Percentiles rank a stretch among this genome's conserved stretches.
These are phyloP conservation scores for Bombyx huttoni DNA, from an alignment of 2,888 invertebrate species.

Conservation along the genomic window DNA sequence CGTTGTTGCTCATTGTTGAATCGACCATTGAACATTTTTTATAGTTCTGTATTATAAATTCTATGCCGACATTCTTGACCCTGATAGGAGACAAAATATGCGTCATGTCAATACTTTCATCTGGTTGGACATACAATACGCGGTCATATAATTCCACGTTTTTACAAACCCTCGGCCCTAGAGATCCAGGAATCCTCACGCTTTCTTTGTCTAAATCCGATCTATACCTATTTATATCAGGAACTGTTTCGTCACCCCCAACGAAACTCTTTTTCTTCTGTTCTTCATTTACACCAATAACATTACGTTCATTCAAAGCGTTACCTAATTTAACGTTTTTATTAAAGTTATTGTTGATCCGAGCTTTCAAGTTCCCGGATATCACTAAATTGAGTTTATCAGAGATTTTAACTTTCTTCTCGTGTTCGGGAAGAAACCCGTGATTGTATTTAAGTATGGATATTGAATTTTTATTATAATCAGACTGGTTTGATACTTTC, in stretches of 20 bases:
- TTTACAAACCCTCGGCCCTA: constrained; percentile 38
- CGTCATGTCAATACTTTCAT: constrained; percentile 45
- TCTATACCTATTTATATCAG: constrained; percentile 48
- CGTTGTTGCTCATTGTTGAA: constrained; percentile 28
- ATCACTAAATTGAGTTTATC: constrained; percentile 8
- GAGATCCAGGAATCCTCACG: constrained; percentile 29
- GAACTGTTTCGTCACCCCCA: constrained; percentile 43
- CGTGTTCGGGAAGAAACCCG: constrained; percentile 32
- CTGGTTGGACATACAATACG: constrained; percentile 43
- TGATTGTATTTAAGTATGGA: constrained; percentile 50
- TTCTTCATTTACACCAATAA: constrained; percentile 34
- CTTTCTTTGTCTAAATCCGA: constrained; percentile 32
- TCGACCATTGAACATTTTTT: constrained; percentile 48
- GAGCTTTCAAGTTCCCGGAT: constrained; percentile 8
- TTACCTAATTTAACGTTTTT: constrained; percentile 55
- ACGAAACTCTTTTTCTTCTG: constrained; percentile 43
- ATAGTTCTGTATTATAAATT: constrained; percentile 50
- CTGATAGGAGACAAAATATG: constrained; percentile 44
- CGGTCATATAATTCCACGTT: constrained; percentile 41
- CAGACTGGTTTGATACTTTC: constrained; percentile 37
- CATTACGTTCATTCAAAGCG: constrained; percentile 43
- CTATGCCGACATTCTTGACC: constrained; percentile 38
- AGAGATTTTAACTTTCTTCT: constrained; percentile 11
- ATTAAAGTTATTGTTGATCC: constrained; percentile 27
- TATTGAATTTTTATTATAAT: constrained; percentile 24